These are phyloP conservation scores for Lasioglossum zephyrum DNA, from an alignment of 2,888 invertebrate species.

Conservation along the genomic window DNA sequence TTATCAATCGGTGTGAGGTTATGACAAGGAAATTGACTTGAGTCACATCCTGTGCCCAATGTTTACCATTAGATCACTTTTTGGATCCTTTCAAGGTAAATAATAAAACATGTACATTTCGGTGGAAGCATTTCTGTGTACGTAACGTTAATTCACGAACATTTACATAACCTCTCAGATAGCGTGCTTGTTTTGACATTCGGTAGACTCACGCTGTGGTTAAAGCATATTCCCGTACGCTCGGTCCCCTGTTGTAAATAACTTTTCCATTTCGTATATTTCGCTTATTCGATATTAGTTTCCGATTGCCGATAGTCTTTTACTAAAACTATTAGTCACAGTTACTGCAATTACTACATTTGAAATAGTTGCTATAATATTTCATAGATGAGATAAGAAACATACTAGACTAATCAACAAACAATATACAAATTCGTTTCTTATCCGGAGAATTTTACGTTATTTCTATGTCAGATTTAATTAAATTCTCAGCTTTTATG, in stretches of 20 bases:
- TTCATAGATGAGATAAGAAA: conserved; percentile 66
- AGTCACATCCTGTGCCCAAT: conserved; percentile 74
- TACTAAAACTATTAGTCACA: conserved; percentile 4
- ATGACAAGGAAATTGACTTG: conserved; percentile 76
- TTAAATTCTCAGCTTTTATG: not conserved
- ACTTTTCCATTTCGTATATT: conserved; percentile 33
- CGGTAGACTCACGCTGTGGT: conserved; percentile 59
- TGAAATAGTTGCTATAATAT: conserved; percentile 22
- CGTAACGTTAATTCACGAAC: conserved; percentile 43
- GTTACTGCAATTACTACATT: conserved; percentile 7
- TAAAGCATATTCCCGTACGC: conserved; percentile 43
- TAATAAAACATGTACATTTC: conserved; percentile 43
- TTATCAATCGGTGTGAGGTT: conserved; percentile 79
- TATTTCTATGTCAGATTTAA: not conserved
- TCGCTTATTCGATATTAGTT: not conserved
- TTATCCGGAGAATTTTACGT: conserved; percentile 9
- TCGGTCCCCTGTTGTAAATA: conserved; percentile 32
- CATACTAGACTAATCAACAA: conserved; percentile 60
- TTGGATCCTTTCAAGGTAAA: conserved; percentile 73
- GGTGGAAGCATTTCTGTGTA: conserved; percentile 14
- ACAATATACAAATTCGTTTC: conserved; percentile 22
- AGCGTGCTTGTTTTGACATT: conserved; percentile 73
- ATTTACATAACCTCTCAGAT: conserved; percentile 71
- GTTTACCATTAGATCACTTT: conserved; percentile 73
- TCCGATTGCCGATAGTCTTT: not conserved